Evolutionary conservation across 2,888 invertebrate species (phyloP).

Genomic region (Alentia gelatinosa): DNA sequence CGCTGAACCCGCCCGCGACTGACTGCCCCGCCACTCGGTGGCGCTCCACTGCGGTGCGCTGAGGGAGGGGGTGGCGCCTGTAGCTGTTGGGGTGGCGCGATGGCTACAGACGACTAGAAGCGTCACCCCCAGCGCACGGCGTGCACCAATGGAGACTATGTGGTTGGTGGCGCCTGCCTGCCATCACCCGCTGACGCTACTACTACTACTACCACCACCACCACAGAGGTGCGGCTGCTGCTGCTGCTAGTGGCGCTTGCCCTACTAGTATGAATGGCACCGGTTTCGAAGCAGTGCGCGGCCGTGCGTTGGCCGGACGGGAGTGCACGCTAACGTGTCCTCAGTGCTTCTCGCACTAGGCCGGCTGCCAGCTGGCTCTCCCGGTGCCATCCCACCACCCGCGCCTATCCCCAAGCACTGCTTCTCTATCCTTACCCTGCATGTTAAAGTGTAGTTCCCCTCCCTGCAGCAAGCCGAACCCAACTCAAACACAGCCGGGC

Average conservation of each 20-base stretch:
- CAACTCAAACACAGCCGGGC: too few relatives aligned
- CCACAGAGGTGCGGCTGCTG: background rate
- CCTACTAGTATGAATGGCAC: background rate
- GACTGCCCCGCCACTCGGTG: background rate
- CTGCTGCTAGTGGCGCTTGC: background rate
- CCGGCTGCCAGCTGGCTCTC: background rate
- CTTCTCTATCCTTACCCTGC: background rate
- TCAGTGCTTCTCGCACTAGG: background rate
- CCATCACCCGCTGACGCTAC: background rate
- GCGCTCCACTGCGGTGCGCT: background rate
- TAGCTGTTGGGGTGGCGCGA: background rate
- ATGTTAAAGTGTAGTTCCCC: background rate
- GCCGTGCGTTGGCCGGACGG: background rate
- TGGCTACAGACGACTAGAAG: background rate
- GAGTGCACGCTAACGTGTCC: background rate
- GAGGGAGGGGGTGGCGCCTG: background rate
- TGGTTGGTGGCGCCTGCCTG: background rate
- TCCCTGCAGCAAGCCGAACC: too few relatives aligned
- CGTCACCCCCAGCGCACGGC: background rate
- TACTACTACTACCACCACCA: background rate
- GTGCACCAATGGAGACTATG: background rate
- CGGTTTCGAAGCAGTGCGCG: background rate
- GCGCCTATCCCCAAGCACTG: background rate
- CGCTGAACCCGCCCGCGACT: conserved; percentile 3
- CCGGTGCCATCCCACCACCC: background rate